These are phyloP conservation scores for Trachymyrmex cornetzi DNA, from an alignment of 1,140 invertebrate genomes.

Conservation along the genomic window DNA sequence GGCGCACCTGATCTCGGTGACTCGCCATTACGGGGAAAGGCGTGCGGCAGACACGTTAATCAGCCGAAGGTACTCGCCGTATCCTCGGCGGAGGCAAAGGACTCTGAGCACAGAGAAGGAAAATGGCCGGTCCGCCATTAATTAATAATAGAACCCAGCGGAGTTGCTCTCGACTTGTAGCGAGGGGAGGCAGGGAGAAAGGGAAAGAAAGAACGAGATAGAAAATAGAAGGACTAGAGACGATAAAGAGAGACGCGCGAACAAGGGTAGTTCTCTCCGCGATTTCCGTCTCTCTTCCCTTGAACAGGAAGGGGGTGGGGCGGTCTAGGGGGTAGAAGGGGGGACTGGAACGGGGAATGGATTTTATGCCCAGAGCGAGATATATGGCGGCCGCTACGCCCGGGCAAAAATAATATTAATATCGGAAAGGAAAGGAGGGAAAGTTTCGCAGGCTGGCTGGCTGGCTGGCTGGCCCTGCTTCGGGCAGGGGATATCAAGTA, in stretches of 20 bases:
- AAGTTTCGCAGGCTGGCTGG: slow-evolving; percentile 84
- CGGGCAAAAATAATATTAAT: slow-evolving; percentile 87
- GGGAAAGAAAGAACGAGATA: slow-evolving; percentile 32
- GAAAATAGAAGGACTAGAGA: slow-evolving; percentile 27
- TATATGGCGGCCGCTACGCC: slow-evolving; percentile 87
- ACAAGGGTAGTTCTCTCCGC: slow-evolving; percentile 72
- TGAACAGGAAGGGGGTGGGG: slow-evolving; percentile 78
- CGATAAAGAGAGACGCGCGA: slow-evolving; percentile 50
- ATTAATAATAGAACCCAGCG: slow-evolving; percentile 80
- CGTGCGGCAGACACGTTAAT: slow-evolving; percentile 74
- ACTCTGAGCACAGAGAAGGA: slow-evolving; percentile 65
- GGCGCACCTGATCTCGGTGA: slow-evolving; percentile 42
- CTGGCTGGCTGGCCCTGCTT: slow-evolving; percentile 84
- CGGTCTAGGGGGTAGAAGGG: slow-evolving; percentile 75
- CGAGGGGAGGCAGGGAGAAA: slow-evolving; percentile 27
- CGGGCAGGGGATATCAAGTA: slow-evolving; percentile 86
- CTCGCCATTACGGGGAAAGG: slow-evolving; percentile 46
- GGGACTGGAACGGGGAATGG: slow-evolving; percentile 85
- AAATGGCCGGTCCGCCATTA: slow-evolving; percentile 78
- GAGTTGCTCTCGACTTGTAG: slow-evolving; percentile 58
- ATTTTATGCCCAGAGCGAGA: slow-evolving; percentile 87
- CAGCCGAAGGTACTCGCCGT: slow-evolving; percentile 66
- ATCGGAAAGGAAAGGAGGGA: slow-evolving; percentile 86
- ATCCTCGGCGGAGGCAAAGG: slow-evolving; percentile 49
- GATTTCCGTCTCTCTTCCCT: slow-evolving; percentile 75